Conservation (phyloP, 2,797 vertebrate species). For the Helostoma temminkii region DNA sequence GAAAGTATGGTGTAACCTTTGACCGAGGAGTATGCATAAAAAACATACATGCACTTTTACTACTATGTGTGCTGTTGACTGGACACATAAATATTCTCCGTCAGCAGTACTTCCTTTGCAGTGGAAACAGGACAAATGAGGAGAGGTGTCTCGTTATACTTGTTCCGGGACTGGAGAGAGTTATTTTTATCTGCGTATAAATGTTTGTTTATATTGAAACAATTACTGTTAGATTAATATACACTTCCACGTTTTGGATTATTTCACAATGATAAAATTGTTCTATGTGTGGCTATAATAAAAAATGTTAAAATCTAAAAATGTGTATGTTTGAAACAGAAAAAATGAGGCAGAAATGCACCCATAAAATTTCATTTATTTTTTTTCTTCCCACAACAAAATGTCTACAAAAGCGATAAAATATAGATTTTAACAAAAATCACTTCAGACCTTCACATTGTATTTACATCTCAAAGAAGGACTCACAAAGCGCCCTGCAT, state of each 20-base stretch:
- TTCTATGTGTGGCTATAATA: constrained; percentile 8
- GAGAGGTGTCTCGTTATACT: neutral
- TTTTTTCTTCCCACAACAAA: constrained; percentile 92
- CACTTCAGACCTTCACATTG: constrained; percentile 91
- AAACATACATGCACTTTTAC: constrained; percentile 41
- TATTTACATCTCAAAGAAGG: constrained; percentile 94
- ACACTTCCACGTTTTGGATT: neutral
- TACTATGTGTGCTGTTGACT: constrained; percentile 28
- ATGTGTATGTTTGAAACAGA: constrained; percentile 42
- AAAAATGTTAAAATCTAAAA: constrained; percentile 1
- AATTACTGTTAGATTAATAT: neutral
- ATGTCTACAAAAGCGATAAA: constrained; percentile 98
- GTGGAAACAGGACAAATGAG: constrained; percentile 1
- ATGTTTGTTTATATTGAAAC: constrained; percentile 4
- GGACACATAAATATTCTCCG: neutral
- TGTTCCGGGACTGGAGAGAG: constrained; percentile 4
- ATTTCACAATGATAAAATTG: neutral
- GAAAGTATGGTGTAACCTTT: constrained; percentile 76
- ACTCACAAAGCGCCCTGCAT: constrained; percentile 81
- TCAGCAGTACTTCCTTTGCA: constrained; percentile 11
- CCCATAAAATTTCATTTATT: constrained; percentile 92
- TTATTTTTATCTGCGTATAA: constrained; percentile 15
- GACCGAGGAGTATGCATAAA: constrained; percentile 69
- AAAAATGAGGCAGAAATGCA: constrained; percentile 80
- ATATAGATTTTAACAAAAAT: constrained; percentile 94